Evolutionary conservation across 2,888 invertebrate species (phyloP).

Genomic region (Unio delphinus): DNA sequence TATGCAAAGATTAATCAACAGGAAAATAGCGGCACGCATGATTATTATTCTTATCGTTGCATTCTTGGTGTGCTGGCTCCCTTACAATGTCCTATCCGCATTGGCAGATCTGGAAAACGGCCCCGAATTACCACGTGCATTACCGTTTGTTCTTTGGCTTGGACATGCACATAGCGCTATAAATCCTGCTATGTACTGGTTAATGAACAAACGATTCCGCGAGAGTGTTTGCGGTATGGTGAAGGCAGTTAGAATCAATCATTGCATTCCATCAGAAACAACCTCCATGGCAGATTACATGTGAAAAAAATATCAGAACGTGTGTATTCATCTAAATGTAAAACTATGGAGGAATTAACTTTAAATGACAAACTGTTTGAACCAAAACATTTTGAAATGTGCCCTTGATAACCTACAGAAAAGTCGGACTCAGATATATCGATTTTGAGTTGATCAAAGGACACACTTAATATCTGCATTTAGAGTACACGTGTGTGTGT

Average conservation of each 20-base stretch:
- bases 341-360: no score
- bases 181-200: conserved; percentile 86
- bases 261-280: conserved; percentile 5
- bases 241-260: conserved; percentile 24
- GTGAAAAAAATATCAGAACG: no score
- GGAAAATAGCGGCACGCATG: conserved; percentile 83
- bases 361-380: no score
- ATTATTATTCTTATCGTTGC: conserved; percentile 79
- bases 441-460: no score
- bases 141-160: conserved; percentile 75
- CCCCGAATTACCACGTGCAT: conserved; percentile 59
- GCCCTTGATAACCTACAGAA: no score
- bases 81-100: conserved; percentile 79
- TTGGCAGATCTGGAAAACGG: conserved; percentile 70
- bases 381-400: no score
- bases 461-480: no score
- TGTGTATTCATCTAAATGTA: no score
- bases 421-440: no score
- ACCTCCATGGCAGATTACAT: no score
- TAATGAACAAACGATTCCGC: conserved; percentile 76
- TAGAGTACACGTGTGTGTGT: no score
- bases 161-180: conserved; percentile 87
- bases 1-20: conserved; percentile 76
- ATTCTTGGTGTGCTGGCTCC: conserved; percentile 85
- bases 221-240: conserved; percentile 38